Conservation (phyloP, 2,113 vertebrate species). For the Ceratotherium simum region DNA sequence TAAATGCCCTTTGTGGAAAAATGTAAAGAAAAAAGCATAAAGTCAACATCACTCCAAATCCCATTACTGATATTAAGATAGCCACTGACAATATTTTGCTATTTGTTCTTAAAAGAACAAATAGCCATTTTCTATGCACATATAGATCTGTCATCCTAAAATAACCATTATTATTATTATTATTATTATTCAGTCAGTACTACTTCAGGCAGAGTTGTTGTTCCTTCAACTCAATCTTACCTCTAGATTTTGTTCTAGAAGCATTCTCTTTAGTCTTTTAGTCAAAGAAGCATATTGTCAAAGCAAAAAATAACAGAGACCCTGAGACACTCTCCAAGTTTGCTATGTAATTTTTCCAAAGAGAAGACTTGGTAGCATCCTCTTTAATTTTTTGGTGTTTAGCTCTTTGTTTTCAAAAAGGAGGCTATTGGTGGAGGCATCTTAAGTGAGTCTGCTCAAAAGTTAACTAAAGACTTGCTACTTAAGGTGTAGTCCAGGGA, state of each 20-base stretch:
- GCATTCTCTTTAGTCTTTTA: background rate
- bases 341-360: background rate
- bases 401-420: background rate
- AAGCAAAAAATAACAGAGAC: background rate
- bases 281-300: background rate
- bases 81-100: background rate
- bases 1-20: background rate
- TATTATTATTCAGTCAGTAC: background rate
- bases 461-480: background rate
- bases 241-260: conserved; percentile 2
- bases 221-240: background rate
- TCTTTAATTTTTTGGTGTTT: background rate
- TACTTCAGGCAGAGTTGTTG: background rate
- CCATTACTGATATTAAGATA: background rate
- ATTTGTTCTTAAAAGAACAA: background rate
- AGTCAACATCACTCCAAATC: background rate
- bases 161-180: background rate
- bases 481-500: accelerated
- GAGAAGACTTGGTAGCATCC: too few relatives aligned
- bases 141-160: background rate
- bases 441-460: background rate
- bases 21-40: background rate
- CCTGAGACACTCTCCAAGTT: background rate
- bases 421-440: background rate
- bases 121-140: background rate